Conservation (phyloP, 2,113 vertebrate species). For the Talpa occidentalis region DNA sequence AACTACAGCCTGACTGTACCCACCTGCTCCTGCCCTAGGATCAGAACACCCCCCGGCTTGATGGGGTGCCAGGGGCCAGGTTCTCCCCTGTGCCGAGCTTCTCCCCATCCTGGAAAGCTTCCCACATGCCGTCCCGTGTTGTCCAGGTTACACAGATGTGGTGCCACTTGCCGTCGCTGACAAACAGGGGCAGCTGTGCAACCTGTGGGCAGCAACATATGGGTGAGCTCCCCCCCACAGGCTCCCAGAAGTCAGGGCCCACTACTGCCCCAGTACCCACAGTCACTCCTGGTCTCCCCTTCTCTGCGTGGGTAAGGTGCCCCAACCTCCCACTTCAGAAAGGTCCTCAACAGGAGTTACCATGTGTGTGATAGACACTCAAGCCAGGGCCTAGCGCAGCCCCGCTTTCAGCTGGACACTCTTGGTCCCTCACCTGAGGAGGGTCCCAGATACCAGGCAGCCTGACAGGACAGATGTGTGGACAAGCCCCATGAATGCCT, state of each 20-base stretch:
- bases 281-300: background rate
- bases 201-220: conserved; percentile 85
- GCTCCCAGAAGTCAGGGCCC: background rate
- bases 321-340: background rate
- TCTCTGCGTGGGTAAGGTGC: background rate
- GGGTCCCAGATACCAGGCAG: background rate
- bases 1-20: conserved; percentile 65
- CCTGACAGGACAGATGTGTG: background rate
- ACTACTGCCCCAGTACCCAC: accelerated
- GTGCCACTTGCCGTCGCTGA: conserved; percentile 98
- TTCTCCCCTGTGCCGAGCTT: conserved; percentile 97
- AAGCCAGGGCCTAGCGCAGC: background rate
- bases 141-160: conserved; percentile 99
- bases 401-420: background rate
- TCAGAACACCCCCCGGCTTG: conserved; percentile 97
- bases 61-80: conserved; percentile 99
- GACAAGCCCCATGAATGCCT: accelerated
- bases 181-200: conserved; percentile 94
- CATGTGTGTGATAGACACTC: background rate
- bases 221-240: background rate
- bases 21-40: conserved; percentile 99
- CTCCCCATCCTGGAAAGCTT: conserved; percentile 98
- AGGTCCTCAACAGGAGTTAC: background rate
- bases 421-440: background rate
- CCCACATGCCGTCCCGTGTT: conserved; percentile 98